Base-by-base conservation (phyloP, 1,140 invertebrate genomes). In the Cherax destructor region DNA sequence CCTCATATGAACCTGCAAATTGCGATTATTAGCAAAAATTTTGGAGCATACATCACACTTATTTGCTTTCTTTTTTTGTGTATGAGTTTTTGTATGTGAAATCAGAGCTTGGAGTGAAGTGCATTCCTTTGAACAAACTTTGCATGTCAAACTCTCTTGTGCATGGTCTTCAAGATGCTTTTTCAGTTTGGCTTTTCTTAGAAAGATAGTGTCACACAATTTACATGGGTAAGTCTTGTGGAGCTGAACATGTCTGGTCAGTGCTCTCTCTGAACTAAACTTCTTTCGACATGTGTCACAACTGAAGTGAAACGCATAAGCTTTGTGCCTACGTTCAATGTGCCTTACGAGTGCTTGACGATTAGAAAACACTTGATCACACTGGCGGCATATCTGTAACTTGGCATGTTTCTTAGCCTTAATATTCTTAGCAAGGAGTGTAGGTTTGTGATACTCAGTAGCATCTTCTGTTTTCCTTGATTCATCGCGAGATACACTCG, bases 341-440 rank as follows among this genome's bases (percentile, higher is more conserved):
- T 93, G 92, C 65, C 92, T 88, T 6, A 93, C 86, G 5, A 93
- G 65, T 41, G 91, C 91, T 61, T 92, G 90, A 21, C 92, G 90
- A 47, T 91, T 93, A 41, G 91, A 92, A 69, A 93, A 93, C 56
- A 93, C 92, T 72, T 93, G 92, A 59, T 93, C 92, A 90, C 92
- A 93, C 91, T 93, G 92, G 1, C 92, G 80, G 77, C 92, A 93
- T 30, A 93, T 93, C 65, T 93, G 92, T 52, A 93, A 81, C 86
- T 93, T 93, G 52, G 92, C 92, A 88, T 93, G 92, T 76, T 93
- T 93, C 76, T 93, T 93, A 30, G 85, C 83, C 76, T 93, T 93
- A n/a, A 92, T 90, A 69, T 93, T 93, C 30, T 86, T 91, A 3
- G 86, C 74, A 21, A 93, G 72, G 6, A 93, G 76, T 24, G 92